phyloP scores from a whole-genome alignment of 2,113 vertebrate genomes.

The Pantherophis guttatus region DNA sequence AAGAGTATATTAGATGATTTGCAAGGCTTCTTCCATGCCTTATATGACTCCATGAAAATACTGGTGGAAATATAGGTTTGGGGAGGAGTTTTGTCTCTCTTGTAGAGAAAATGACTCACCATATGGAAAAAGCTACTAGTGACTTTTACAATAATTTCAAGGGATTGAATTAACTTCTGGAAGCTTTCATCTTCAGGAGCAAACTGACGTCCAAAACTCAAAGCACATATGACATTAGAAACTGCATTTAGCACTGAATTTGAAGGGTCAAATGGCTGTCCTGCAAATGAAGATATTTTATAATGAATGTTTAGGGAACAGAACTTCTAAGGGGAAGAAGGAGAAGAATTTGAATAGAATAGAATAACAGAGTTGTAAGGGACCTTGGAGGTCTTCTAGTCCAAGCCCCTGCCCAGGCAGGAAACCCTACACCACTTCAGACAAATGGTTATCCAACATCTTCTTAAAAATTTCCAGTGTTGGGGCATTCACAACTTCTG shows the following conservation, averaged over 20 bases:
- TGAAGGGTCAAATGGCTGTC: conserved; percentile 57
- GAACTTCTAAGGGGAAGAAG: background rate
- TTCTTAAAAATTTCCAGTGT: too few species aligned
- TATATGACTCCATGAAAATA: background rate
- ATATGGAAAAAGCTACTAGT: background rate
- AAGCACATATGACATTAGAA: conserved; percentile 60
- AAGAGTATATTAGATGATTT: background rate
- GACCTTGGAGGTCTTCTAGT: too few species aligned
- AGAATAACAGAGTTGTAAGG: too few species aligned
- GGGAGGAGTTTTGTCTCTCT: background rate
- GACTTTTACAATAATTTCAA: background rate
- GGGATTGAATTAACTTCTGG: conserved; percentile 57
- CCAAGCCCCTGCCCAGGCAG: rapidly evolving
- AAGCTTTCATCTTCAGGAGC: conserved; percentile 59
- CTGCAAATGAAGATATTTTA: conserved; percentile 6
- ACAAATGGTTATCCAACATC: too few species aligned
- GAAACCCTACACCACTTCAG: too few species aligned
- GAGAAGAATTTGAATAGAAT: background rate
- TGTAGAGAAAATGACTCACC: background rate
- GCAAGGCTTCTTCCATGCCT: background rate
- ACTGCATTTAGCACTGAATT: conserved; percentile 40
- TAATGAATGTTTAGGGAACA: background rate
- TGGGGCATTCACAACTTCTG: too few species aligned
- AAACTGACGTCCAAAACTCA: conserved; percentile 53
- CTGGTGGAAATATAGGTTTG: background rate